Percentiles rank a stretch among this genome's conserved stretches.
phyloP scores from a whole-genome alignment of 2,113 vertebrate species.

The Esox niger region DNA sequence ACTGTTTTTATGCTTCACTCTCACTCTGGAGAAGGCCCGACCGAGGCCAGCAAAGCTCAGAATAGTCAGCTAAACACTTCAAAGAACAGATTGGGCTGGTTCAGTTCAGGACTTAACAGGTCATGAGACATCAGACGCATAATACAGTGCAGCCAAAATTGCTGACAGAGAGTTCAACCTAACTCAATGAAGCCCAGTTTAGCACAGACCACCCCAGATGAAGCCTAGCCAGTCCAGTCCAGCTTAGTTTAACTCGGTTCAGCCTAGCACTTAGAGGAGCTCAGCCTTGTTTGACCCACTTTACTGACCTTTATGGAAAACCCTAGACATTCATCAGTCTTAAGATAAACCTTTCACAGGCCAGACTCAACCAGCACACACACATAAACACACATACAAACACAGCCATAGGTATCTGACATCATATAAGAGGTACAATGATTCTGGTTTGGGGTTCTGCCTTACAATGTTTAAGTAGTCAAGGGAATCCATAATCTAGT shows the following conservation, averaged over 20 bases:
- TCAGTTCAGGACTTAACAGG: not conserved
- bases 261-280: too few species aligned
- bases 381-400: slow-evolving; percentile 35
- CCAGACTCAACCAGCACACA: slow-evolving; percentile 23
- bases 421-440: too few species aligned
- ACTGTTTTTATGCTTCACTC: not conserved
- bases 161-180: not conserved
- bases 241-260: too few species aligned
- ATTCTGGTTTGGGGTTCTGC: too few species aligned
- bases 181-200: not conserved
- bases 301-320: slow-evolving; percentile 24
- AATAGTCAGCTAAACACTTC: not conserved
- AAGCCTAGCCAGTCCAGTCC: too few species aligned
- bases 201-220: not conserved
- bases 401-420: too few species aligned
- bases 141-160: not conserved
- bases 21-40: not conserved
- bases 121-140: not conserved
- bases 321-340: slow-evolving; percentile 37
- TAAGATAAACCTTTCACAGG: slow-evolving; percentile 45
- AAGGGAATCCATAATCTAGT: too few species aligned
- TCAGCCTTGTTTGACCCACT: slow-evolving; percentile 12
- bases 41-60: not conserved
- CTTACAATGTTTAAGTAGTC: too few species aligned
- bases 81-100: not conserved